These are phyloP conservation scores for Gibbula magus DNA, from an alignment of 2,888 invertebrate genomes.

Conservation along the genomic window DNA sequence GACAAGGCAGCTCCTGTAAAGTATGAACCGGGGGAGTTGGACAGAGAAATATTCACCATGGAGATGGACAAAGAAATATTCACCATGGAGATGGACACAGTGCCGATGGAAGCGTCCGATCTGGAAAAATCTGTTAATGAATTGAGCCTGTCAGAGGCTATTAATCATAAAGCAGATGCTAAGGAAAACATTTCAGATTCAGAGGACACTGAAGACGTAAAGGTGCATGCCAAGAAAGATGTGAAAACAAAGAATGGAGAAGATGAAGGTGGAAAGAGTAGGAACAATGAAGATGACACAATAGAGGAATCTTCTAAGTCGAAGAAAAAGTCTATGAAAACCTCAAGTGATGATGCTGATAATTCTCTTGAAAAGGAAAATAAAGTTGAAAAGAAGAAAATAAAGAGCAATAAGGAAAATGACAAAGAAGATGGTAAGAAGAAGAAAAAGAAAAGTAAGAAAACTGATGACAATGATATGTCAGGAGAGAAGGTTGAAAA, in stretches of 20 bases:
- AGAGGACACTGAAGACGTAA: not conserved
- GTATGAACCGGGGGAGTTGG: constrained; percentile 33
- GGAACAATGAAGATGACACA: not conserved
- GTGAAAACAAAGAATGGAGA: not conserved
- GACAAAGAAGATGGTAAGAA: not conserved
- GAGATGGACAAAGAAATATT: constrained; percentile 47
- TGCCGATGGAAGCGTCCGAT: not conserved
- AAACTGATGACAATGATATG: not conserved
- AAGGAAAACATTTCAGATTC: not conserved
- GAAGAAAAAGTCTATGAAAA: not conserved
- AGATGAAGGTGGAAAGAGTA: constrained; percentile 8
- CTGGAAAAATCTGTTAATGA: not conserved
- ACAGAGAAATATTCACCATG: constrained; percentile 50
- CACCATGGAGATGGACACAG: constrained; percentile 48
- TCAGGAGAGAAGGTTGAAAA: not conserved
- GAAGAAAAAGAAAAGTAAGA: not conserved
- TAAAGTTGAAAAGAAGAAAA: not conserved
- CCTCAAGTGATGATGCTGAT: not conserved
- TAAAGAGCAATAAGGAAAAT: not conserved
- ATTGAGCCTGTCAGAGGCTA: not conserved
- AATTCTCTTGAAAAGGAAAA: not conserved
- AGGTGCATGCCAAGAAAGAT: not conserved
- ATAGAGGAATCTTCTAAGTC: not conserved
- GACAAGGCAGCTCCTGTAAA: constrained; percentile 17
- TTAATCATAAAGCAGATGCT: not conserved